Evolutionary conservation across 2,888 invertebrate species (phyloP).

Genomic region (Clistopyga incitator): DNA sequence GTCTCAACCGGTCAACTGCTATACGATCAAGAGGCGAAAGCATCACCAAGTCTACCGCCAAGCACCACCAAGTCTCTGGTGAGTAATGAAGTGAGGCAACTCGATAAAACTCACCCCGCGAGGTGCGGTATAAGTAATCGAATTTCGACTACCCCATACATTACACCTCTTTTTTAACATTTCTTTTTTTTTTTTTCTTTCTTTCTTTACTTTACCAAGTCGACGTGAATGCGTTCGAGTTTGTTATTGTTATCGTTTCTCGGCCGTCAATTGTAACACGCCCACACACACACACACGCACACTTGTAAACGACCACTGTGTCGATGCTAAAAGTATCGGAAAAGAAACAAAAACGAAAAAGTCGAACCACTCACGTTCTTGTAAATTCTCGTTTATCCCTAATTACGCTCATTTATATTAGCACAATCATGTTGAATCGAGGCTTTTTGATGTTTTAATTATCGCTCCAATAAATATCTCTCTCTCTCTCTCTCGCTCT

Average conservation of each 20-base stretch:
- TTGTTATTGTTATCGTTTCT: slow-evolving; percentile 66
- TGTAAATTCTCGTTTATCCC: no score
- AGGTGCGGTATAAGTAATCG: slow-evolving; percentile 68
- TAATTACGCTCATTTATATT: no score
- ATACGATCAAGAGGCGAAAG: slow-evolving; percentile 62
- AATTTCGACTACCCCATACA: slow-evolving; percentile 67
- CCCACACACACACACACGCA: no score
- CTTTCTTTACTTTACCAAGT: background rate
- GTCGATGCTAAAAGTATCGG: slow-evolving; percentile 18
- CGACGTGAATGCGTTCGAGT: slow-evolving; percentile 48
- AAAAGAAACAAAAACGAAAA: slow-evolving; percentile 19
- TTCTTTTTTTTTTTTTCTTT: slow-evolving; percentile 8
- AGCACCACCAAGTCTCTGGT: slow-evolving; percentile 50
- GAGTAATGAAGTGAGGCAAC: slow-evolving; percentile 68
- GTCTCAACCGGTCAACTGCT: background rate
- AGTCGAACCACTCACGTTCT: background rate
- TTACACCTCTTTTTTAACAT: slow-evolving; percentile 30
- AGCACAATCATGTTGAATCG: no score
- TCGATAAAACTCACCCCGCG: slow-evolving; percentile 68
- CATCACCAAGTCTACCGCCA: slow-evolving; percentile 47
- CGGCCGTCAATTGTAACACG: slow-evolving; percentile 11
- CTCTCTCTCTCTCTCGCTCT: background rate
- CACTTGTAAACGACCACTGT: slow-evolving; percentile 36
- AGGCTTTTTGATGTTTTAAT: no score
- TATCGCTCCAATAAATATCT: no score